Percentiles rank a stretch among this genome's conserved stretches.
phyloP scores from a whole-genome alignment of 2,888 invertebrate species.

The Chrysodeixis includens region DNA sequence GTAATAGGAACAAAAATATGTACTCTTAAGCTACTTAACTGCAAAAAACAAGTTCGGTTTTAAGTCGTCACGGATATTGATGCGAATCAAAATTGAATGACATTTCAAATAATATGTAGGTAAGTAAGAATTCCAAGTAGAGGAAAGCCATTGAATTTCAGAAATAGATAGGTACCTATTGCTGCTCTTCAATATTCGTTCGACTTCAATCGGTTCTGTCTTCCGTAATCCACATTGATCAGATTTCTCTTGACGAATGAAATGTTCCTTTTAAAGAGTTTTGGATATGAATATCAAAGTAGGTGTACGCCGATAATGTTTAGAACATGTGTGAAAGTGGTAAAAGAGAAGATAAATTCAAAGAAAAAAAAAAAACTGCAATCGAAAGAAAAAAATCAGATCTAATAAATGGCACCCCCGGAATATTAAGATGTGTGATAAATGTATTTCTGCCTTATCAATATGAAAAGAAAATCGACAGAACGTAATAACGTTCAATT shows the following conservation, averaged over 20 bases:
- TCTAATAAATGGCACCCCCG: too few relatives aligned
- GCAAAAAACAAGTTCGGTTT: not conserved
- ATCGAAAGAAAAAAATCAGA: too few relatives aligned
- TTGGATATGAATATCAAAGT: not conserved
- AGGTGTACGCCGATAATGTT: too few relatives aligned
- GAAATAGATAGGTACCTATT: constrained; percentile 48
- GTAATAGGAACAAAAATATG: not conserved
- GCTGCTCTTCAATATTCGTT: constrained; percentile 54
- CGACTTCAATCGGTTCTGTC: constrained; percentile 46
- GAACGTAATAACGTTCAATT: too few relatives aligned
- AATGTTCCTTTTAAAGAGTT: constrained; percentile 33
- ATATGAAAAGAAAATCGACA: too few relatives aligned
- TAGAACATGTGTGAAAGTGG: not conserved
- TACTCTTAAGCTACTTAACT: not conserved
- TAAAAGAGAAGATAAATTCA: too few relatives aligned
- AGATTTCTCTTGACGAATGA: constrained; percentile 40
- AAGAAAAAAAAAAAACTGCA: too few relatives aligned
- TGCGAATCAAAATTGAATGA: constrained; percentile 50
- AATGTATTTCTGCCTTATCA: too few relatives aligned
- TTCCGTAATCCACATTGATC: constrained; percentile 47
- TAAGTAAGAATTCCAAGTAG: constrained; percentile 55
- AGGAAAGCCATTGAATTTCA: constrained; percentile 59
- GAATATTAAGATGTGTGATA: too few relatives aligned
- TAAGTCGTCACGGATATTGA: constrained; percentile 21
- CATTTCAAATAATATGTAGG: constrained; percentile 55